A percentile compares a stretch with the other conserved stretches of the same genome.
Evolutionary conservation across 2,888 invertebrate species (phyloP).

Genomic region (Harpagoxenus sublaevis): DNA sequence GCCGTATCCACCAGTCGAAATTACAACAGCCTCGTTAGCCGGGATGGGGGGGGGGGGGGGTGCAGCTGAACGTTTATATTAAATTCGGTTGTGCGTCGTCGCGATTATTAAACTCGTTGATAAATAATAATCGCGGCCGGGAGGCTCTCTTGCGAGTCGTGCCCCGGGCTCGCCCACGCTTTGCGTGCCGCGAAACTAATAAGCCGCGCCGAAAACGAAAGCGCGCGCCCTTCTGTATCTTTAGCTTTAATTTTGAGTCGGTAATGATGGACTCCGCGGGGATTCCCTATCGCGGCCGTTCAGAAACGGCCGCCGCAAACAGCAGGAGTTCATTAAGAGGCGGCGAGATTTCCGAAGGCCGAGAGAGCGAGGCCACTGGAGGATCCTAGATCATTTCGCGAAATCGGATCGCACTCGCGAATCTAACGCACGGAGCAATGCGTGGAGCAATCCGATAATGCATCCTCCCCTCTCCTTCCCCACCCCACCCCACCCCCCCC

Average conservation of each 20-base stretch:
- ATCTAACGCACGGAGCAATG: background rate
- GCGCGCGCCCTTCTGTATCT: conserved; percentile 63
- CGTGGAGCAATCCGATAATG: conserved; percentile 3
- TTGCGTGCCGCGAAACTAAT: conserved; percentile 73
- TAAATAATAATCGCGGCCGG: conserved; percentile 62
- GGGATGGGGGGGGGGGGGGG: background rate
- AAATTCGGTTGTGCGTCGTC: conserved; percentile 41
- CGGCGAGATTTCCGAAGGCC: conserved; percentile 58
- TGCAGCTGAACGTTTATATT: conserved; percentile 31
- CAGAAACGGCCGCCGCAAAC: conserved; percentile 73
- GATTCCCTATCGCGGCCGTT: conserved; percentile 67
- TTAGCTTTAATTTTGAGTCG: conserved; percentile 80
- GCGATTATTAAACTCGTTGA: conserved; percentile 57
- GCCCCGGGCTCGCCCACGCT: conserved; percentile 60
- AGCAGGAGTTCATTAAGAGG: conserved; percentile 79
- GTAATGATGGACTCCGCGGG: conserved; percentile 79
- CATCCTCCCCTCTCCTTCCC: background rate
- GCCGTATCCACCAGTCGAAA: conserved; percentile 40
- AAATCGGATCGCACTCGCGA: conserved; percentile 34
- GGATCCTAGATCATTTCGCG: conserved; percentile 50
- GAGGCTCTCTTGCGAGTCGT: conserved; percentile 31
- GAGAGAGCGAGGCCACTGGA: conserved; percentile 26
- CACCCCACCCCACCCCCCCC: background rate
- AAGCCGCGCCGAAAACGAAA: conserved; percentile 65
- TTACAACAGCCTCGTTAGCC: conserved; percentile 33